phyloP scores from a whole-genome alignment of 2,113 vertebrate genomes.

The Solea solea region DNA sequence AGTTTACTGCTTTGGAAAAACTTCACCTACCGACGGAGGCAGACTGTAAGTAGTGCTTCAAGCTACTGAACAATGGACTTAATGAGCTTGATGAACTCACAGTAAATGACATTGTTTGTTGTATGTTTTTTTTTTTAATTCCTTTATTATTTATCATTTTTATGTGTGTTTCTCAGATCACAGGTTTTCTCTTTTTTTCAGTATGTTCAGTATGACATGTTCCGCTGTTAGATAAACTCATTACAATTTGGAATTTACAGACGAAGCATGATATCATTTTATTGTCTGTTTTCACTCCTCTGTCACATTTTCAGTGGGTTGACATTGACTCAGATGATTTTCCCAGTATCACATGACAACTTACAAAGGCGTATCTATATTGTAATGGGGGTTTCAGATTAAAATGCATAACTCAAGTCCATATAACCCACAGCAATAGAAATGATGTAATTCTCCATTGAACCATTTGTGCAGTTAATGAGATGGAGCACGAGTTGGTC shows the following conservation, averaged over 20 bases:
- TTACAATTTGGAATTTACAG: not conserved
- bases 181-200: not conserved
- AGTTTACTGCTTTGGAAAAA: slow-evolving; percentile 98
- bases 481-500: slow-evolving; percentile 22
- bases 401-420: not conserved
- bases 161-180: not conserved
- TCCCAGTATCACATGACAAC: not conserved
- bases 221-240: not conserved
- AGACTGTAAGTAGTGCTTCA: slow-evolving; percentile 87
- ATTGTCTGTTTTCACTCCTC: not conserved
- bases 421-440: slow-evolving; percentile 10
- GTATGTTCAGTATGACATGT: not conserved
- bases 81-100: no score
- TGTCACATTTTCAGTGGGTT: not conserved
- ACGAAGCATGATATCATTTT: no score
- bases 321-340: slow-evolving; percentile 1
- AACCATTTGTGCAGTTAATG: slow-evolving; percentile 4
- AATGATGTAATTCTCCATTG: slow-evolving; percentile 5
- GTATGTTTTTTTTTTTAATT: not conserved
- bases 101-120: not conserved
- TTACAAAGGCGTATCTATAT: not conserved
- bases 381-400: not conserved
- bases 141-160: not conserved
- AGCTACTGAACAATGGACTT: not conserved
- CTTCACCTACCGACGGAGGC: slow-evolving; percentile 93